phyloP scores from a whole-genome alignment of 2,113 vertebrate species.

The Aspiorhynchus laticeps region DNA sequence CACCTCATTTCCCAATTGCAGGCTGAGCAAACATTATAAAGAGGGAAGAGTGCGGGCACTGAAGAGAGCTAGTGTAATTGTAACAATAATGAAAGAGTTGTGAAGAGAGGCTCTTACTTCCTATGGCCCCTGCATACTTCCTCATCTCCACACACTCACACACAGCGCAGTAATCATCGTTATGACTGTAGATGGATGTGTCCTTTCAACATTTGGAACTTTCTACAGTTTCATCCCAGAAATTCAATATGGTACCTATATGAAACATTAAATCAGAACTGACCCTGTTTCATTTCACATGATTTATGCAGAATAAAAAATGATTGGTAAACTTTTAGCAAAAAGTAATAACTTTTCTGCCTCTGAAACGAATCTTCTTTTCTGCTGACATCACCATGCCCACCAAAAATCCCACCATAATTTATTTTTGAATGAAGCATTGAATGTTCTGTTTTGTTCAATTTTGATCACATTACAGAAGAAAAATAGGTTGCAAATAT shows the following conservation, averaged over 20 bases:
- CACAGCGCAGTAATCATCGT: not conserved
- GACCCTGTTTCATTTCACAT: not conserved
- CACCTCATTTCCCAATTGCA: conserved; percentile 78
- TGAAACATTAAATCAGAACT: not conserved
- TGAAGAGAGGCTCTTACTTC: conserved; percentile 43
- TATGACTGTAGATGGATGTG: not conserved
- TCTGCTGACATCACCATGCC: not conserved
- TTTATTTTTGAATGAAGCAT: not conserved
- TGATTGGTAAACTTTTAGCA: not conserved
- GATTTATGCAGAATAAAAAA: not conserved
- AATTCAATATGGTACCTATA: not conserved
- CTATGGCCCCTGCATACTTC: conserved; percentile 18
- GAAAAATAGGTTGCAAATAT: not conserved
- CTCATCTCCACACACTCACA: conserved; percentile 8
- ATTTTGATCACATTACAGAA: not conserved
- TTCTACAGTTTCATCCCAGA: not conserved
- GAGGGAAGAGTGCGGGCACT: conserved; percentile 65
- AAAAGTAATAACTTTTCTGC: not conserved
- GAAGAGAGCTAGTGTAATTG: conserved; percentile 68
- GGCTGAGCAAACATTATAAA: conserved; percentile 77
- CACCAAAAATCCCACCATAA: not conserved
- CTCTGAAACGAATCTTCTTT: not conserved
- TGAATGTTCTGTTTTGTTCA: not conserved
- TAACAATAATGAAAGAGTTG: conserved; percentile 62
- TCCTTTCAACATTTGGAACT: not conserved